These are phyloP conservation scores for Periophthalmus modestus DNA, from an alignment of 2,113 vertebrate species.

Conservation along the genomic window DNA sequence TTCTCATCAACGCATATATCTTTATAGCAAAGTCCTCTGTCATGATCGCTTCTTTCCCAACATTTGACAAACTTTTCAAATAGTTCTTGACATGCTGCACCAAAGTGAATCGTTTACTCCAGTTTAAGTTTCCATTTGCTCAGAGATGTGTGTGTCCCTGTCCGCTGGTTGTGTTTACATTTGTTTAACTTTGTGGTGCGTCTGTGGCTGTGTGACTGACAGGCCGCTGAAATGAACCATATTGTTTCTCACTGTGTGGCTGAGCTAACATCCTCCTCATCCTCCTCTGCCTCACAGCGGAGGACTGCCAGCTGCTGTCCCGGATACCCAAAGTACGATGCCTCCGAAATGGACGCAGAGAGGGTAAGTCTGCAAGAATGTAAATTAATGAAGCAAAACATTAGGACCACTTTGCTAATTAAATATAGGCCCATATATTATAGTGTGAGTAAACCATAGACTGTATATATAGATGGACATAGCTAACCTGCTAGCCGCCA, in stretches of 20 bases:
- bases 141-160: neutral
- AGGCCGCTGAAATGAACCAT: conserved; percentile 11
- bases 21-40: too few species aligned
- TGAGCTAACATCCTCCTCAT: conserved; percentile 16
- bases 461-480: too few species aligned
- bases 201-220: conserved; percentile 17
- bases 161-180: neutral
- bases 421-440: too few species aligned
- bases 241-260: conserved; percentile 10
- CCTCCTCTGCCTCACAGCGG: conserved; percentile 78
- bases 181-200: neutral
- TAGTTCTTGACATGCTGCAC: neutral
- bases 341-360: conserved; percentile 86
- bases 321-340: conserved; percentile 95
- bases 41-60: neutral
- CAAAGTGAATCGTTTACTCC: neutral
- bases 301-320: conserved; percentile 94
- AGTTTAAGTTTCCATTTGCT: neutral
- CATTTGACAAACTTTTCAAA: neutral
- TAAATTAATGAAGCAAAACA: neutral
- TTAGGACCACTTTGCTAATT: neutral
- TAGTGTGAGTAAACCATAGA: too few species aligned
- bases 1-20: too few species aligned
- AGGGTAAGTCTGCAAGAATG: conserved; percentile 76
- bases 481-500: too few species aligned